These are phyloP conservation scores for Hydra vulgaris DNA, from an alignment of 30 jellyfish, hydroid and myxozoan genomes.

Conservation along the genomic window DNA sequence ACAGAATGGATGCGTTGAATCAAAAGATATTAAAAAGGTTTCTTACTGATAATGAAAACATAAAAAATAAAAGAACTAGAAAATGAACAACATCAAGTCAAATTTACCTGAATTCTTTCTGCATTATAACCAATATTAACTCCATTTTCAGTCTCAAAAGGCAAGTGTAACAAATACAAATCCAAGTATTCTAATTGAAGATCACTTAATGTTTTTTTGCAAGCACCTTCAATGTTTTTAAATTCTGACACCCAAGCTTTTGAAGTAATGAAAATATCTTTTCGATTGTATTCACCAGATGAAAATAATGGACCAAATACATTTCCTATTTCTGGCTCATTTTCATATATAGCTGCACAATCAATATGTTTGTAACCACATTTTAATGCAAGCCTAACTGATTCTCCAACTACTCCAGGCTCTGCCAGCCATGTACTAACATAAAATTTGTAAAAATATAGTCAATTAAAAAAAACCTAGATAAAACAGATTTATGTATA, in stretches of 20 bases:
- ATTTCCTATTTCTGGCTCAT: slow-evolving; percentile 86
- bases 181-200: slow-evolving; percentile 84
- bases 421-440: slow-evolving; percentile 86
- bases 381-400: slow-evolving; percentile 69
- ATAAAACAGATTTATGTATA: not conserved
- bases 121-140: slow-evolving; percentile 33
- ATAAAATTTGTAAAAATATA: not conserved
- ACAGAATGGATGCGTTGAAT: too few relatives aligned
- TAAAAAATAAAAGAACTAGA: not conserved
- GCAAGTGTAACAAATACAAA: slow-evolving; percentile 53
- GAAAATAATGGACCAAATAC: slow-evolving; percentile 39
- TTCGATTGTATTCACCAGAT: slow-evolving; percentile 56
- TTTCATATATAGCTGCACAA: slow-evolving; percentile 69
- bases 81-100: too few relatives aligned
- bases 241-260: slow-evolving; percentile 59
- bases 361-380: slow-evolving; percentile 86
- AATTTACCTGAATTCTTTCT: slow-evolving; percentile 22
- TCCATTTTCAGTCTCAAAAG: slow-evolving; percentile 8
- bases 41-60: too few relatives aligned
- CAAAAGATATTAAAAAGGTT: too few relatives aligned
- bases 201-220: slow-evolving; percentile 57
- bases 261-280: slow-evolving; percentile 72
- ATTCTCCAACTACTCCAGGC: slow-evolving; percentile 56
- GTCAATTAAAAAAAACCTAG: not conserved
- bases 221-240: slow-evolving; percentile 52